Base-by-base conservation (phyloP, 2,888 invertebrate genomes). In the Thymelicus sylvestris region DNA sequence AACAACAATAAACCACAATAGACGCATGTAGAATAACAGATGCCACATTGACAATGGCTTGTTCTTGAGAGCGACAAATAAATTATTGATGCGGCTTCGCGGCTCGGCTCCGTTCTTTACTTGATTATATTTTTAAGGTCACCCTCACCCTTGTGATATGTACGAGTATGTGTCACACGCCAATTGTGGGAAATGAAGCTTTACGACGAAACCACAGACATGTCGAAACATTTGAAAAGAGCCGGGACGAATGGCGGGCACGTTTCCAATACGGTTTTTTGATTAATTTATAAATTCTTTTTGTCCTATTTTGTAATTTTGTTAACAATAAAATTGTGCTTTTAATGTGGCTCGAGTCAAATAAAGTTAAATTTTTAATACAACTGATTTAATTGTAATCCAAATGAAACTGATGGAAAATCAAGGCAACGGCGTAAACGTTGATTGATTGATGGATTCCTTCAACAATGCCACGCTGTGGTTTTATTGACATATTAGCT, bases 31-130 rank as follows among this genome's bases (percentile, higher is more conserved):
- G 52, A 48, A 31, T 12, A 63, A 63, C 24, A 48, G 7, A 60
- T 60, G n/a, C 12, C 39, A 60, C 60, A 15, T 38, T 48, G 48
- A 48, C 63, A 48, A 48, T 24, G 10, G 63, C 13, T 31, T 38
- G 47, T 48, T 47, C 31, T 63, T 48, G 48, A 48, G 8, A 48
- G 8, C 63, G 63, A 39, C 13, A 24, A 63, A 63, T 63, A 63
- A 50, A 63, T 55, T 24, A 55, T 55, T 63, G 63, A 38, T 62
- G 61, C 61, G 61, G n/a, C 48, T n/a, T 48, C 24, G 31, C 19
- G 6, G 38, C 48, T 7, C 31, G 48, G 48, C 63, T 48, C 48
- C 13, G 5, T 55, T 63, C 63, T 48, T 48, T 48, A 48, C 47
- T 63, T 48, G 48, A 48, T 48, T 63, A 13, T 24, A 38, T 48